Evolutionary conservation across 2,113 vertebrate genomes (phyloP).

Genomic region (Dascyllus trimaculatus): DNA sequence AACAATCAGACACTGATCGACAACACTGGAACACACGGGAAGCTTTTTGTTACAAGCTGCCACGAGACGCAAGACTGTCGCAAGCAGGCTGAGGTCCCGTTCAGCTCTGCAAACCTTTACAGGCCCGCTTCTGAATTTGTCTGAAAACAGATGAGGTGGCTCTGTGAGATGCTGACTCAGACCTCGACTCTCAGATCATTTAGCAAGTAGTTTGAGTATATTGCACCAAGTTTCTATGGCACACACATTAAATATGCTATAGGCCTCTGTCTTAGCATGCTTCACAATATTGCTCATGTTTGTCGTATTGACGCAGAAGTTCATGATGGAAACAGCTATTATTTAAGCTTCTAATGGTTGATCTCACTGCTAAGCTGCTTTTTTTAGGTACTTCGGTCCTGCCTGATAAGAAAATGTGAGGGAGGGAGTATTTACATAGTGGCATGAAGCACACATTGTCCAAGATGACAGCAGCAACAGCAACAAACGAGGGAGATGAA

Average conservation of each 20-base stretch:
- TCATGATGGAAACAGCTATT: constrained; percentile 22
- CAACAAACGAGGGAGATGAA: constrained; percentile 35
- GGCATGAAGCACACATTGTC: constrained; percentile 19
- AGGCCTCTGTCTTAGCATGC: constrained; percentile 57
- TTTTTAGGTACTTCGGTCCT: constrained; percentile 27
- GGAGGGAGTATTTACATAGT: constrained; percentile 58
- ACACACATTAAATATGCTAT: constrained; percentile 27
- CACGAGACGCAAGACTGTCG: constrained; percentile 31
- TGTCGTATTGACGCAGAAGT: constrained; percentile 35
- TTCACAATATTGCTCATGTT: constrained; percentile 61
- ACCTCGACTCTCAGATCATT: constrained; percentile 10
- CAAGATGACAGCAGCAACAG: constrained; percentile 37
- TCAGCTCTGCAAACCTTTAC: constrained; percentile 36
- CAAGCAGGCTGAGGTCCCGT: constrained; percentile 17
- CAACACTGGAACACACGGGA: constrained; percentile 56
- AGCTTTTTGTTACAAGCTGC: constrained; percentile 24
- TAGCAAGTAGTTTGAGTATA: neutral
- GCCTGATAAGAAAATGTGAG: constrained; percentile 27
- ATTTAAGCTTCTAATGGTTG: constrained; percentile 26
- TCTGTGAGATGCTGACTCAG: constrained; percentile 23
- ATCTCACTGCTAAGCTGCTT: constrained; percentile 27
- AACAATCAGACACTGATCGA: constrained; percentile 68
- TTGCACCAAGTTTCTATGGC: constrained; percentile 21
- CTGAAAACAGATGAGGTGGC: constrained; percentile 22
- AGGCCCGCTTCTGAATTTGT: constrained; percentile 19